Percentiles rank a stretch among this genome's conserved stretches.
phyloP scores from a whole-genome alignment of 37 sponge, comb jelly and placozoan species.

The Agelas oroides region DNA sequence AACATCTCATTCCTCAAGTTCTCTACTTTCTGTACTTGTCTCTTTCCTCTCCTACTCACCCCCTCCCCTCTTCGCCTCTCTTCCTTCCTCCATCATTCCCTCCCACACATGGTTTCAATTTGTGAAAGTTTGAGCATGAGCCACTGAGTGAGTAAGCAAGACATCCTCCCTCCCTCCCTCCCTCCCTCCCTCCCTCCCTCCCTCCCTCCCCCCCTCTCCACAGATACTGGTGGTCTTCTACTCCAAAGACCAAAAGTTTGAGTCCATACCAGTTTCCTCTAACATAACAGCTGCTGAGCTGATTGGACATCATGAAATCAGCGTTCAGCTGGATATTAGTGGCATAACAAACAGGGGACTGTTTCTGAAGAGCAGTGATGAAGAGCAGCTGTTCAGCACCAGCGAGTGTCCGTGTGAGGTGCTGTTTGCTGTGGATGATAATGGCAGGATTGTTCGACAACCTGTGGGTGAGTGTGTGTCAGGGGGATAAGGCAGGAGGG shows the following conservation, averaged over 20 bases:
- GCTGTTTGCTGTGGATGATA: constrained; percentile 27
- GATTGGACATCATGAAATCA: constrained; percentile 23
- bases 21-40: too few species aligned
- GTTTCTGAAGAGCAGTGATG: constrained; percentile 35
- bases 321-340: constrained; percentile 20
- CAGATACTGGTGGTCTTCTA: constrained; percentile 28
- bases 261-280: constrained; percentile 15
- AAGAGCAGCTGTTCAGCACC: constrained; percentile 40
- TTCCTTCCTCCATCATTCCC: neutral
- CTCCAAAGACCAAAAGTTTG: constrained; percentile 32
- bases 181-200: neutral
- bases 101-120: too few species aligned
- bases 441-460: constrained; percentile 6
- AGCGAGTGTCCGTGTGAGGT: constrained; percentile 68
- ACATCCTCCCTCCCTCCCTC: neutral
- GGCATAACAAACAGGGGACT: constrained; percentile 56
- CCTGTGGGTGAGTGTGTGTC: constrained; percentile 33
- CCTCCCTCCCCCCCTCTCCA: neutral
- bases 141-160: too few species aligned
- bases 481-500: neutral
- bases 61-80: too few species aligned
- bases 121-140: too few species aligned
- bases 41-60: too few species aligned
- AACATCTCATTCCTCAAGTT: too few species aligned
- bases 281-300: constrained; percentile 26